Evolutionary conservation across 2,888 invertebrate species (phyloP), one percentile per base, ranked within the genome.

Genomic region (Sesia bembeciformis): DNA sequence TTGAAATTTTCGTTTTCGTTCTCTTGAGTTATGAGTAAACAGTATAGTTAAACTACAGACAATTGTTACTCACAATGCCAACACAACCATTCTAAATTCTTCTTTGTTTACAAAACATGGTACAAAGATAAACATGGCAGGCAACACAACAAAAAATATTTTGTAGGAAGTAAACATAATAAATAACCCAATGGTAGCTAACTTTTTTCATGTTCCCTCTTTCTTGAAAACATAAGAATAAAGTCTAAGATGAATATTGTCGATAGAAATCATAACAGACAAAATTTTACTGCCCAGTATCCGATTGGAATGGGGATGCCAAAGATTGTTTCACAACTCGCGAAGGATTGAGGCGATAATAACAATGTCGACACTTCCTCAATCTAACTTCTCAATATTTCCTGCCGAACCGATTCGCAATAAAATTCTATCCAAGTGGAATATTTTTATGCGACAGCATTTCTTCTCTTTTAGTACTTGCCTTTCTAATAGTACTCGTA

Each of bases 341-440:
- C 67, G 68, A 66, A 70, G 79, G 76, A 81, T 80, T 77, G 81
- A 76, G 74, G 67, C 81, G 83, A 84, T 86, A 85, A 86, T 86
- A 87, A 84, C 84, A 81, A 84, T 84, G 83, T 83, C 83, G 79
- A 78, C 83, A 81, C 80, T 84, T 84, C 84, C 81, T 82, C 83
- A 84, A 85, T 84, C 76, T 78, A 78, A 82, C 80, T 84, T 81
- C 81, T 77, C 82, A 78, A 83, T 84, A 84, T 84, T 84, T 79
- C 68, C 74, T 66, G 68, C 67, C 67, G 74, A 70, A 70, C 69
- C 68, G 72, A 74, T 76, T 72, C 67, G 68, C 72, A 77, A 80
- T 80, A 77, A 81, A 79, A 75, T 78, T 78, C 76, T 74, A 77
- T 79, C 65, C 63, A 61, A 64, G 60, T 56, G 56, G 62, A 63